These are phyloP conservation scores for Drosophila lacicola DNA, from an alignment of 2,888 invertebrate species.

Conservation along the genomic window DNA sequence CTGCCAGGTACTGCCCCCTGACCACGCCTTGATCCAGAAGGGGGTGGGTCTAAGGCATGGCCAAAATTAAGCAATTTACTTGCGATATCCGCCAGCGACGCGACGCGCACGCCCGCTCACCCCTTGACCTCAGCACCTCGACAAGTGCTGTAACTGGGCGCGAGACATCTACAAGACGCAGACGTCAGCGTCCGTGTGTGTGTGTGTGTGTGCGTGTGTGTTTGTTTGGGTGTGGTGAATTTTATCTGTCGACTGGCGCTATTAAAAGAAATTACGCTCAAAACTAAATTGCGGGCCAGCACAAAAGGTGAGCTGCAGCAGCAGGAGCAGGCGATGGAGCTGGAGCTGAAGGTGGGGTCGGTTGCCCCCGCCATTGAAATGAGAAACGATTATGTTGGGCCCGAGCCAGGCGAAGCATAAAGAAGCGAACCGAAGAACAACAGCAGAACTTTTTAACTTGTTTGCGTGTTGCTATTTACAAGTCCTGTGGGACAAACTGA, in stretches of 20 bases:
- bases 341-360: background rate
- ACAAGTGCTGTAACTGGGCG: conserved; percentile 52
- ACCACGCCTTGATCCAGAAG: conserved; percentile 7
- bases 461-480: conserved; percentile 83
- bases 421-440: conserved; percentile 71
- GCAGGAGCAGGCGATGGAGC: background rate
- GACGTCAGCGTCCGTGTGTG: conserved; percentile 31
- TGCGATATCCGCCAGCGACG: conserved; percentile 73
- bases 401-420: conserved; percentile 72
- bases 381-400: conserved; percentile 84
- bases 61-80: conserved; percentile 81
- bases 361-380: conserved; percentile 78
- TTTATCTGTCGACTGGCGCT: conserved; percentile 82
- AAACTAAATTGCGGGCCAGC: conserved; percentile 83
- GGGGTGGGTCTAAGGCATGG: conserved; percentile 49
- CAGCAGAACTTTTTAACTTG: conserved; percentile 81
- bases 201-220: conserved; percentile 29
- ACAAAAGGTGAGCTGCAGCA: conserved; percentile 60
- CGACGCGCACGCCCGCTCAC: conserved; percentile 30
- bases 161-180: conserved; percentile 44
- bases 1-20: conserved; percentile 28
- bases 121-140: conserved; percentile 54
- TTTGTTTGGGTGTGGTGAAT: conserved; percentile 57
- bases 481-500: conserved; percentile 81
- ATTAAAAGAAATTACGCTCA: conserved; percentile 85